Percentiles rank a stretch among this genome's conserved stretches.
Conservation (phyloP, 2,888 invertebrate species). For the Silvanus unidentatus region DNA sequence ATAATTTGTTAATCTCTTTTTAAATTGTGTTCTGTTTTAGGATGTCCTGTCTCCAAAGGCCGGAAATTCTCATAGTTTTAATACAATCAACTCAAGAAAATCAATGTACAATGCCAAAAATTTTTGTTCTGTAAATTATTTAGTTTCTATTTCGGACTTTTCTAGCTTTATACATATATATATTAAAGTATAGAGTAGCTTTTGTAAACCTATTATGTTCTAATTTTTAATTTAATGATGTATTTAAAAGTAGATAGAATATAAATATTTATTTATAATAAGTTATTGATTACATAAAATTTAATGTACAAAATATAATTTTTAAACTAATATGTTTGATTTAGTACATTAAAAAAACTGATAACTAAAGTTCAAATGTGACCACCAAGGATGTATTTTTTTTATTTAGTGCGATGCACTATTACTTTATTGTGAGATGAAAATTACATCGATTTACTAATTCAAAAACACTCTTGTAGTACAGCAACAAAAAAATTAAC, state of each 20-base stretch:
- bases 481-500: too few relatives aligned
- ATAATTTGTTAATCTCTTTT: neutral
- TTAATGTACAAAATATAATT: too few relatives aligned
- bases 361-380: too few relatives aligned
- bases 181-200: conserved; percentile 19
- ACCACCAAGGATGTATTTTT: too few relatives aligned
- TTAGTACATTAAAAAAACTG: too few relatives aligned
- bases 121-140: conserved; percentile 33
- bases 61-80: conserved; percentile 30
- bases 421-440: too few relatives aligned
- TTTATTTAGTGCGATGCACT: too few relatives aligned
- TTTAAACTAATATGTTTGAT: too few relatives aligned
- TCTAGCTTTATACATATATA: conserved; percentile 17
- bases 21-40: conserved; percentile 24
- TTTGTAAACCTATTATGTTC: conserved; percentile 18
- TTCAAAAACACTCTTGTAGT: too few relatives aligned
- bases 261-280: conserved; percentile 8
- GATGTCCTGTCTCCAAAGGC: conserved; percentile 35
- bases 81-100: conserved; percentile 13
- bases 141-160: conserved; percentile 15
- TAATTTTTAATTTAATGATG: conserved; percentile 19
- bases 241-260: conserved; percentile 25
- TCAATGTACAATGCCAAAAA: conserved; percentile 38
- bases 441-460: too few relatives aligned
- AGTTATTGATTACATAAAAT: neutral